Percentiles rank a stretch among this genome's conserved stretches.
These are phyloP conservation scores for Elachura formosa DNA, from an alignment of 2,113 vertebrate genomes.

Conservation along the genomic window DNA sequence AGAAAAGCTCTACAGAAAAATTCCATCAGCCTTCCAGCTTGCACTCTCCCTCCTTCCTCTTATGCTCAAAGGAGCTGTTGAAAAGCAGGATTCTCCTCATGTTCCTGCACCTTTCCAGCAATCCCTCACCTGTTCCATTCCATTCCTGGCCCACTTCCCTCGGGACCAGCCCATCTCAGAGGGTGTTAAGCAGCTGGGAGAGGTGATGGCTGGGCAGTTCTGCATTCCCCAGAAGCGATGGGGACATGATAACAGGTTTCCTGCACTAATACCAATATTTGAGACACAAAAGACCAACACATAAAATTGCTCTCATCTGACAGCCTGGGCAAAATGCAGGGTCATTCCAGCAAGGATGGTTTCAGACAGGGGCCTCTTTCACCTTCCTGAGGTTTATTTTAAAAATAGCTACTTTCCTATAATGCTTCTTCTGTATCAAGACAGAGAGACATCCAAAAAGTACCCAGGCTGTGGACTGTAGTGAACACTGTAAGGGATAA, in stretches of 20 bases:
- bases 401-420: neutral
- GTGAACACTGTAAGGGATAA: neutral
- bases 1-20: neutral
- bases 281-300: neutral
- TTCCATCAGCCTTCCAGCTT: neutral
- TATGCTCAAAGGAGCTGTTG: neutral
- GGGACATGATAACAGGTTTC: neutral
- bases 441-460: neutral
- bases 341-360: neutral
- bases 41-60: neutral
- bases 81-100: neutral
- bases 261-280: neutral
- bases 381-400: neutral
- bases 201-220: neutral
- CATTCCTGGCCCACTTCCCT: neutral
- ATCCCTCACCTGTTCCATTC: fast-evolving
- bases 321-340: neutral
- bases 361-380: neutral
- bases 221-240: neutral
- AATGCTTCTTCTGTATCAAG: neutral
- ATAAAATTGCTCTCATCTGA: neutral
- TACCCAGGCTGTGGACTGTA: neutral
- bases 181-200: neutral
- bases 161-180: neutral
- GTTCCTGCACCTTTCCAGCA: neutral